These are phyloP conservation scores for Rhyacophila evoluta DNA, from an alignment of 2,888 invertebrate genomes.

Conservation along the genomic window DNA sequence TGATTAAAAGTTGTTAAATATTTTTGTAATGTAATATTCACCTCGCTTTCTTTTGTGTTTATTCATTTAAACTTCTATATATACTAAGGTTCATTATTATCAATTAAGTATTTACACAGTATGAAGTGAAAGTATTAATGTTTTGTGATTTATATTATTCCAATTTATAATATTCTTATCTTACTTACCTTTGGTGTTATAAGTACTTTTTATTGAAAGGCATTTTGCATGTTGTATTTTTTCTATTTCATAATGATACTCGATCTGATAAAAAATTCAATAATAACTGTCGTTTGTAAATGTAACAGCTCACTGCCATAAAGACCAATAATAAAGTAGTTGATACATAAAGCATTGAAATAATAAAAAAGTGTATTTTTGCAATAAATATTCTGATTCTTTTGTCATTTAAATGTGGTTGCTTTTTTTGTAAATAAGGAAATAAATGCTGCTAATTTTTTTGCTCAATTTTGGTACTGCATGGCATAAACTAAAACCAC, in stretches of 20 bases:
- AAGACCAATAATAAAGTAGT: conserved; percentile 19
- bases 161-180: neutral
- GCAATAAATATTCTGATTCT: conserved; percentile 6
- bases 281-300: neutral
- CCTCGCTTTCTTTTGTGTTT: neutral
- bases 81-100: neutral
- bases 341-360: neutral
- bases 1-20: neutral
- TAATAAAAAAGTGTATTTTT: conserved; percentile 24
- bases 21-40: neutral
- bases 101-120: conserved; percentile 2
- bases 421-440: conserved; percentile 11
- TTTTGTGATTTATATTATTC: conserved; percentile 22
- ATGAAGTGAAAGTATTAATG: conserved; percentile 11
- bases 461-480: conserved; percentile 6
- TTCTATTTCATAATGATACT: neutral
- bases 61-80: neutral
- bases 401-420: neutral
- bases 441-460: neutral
- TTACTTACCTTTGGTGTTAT: neutral
- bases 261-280: neutral
- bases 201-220: neutral
- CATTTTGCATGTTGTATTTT: conserved; percentile 10
- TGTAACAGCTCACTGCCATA: conserved; percentile 18
- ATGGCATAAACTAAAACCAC: conserved; percentile 3